Percentiles rank a stretch among this genome's conserved stretches.
Evolutionary conservation across 2,797 vertebrate species (phyloP).

Genomic region (Rhynchotus rufescens): DNA sequence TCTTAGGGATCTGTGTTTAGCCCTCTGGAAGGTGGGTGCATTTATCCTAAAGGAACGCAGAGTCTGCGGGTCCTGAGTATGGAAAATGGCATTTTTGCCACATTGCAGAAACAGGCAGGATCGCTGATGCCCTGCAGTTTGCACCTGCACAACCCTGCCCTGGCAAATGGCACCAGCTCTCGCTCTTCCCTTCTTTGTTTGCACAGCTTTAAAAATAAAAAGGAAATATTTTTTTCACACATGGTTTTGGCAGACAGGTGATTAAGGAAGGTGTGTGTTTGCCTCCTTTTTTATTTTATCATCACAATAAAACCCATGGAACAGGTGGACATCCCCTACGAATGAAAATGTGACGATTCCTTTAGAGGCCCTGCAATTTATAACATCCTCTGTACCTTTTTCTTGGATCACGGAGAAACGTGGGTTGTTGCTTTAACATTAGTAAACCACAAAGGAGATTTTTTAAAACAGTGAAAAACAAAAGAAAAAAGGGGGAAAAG

Average conservation of each 20-base stretch:
- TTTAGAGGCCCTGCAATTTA: conserved; percentile 46
- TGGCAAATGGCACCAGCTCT: neutral
- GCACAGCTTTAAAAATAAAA: neutral
- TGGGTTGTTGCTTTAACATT: neutral
- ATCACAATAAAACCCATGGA: neutral
- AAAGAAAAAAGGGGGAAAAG: too few species aligned
- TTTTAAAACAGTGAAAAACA: neutral
- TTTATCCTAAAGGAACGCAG: neutral
- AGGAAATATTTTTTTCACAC: neutral
- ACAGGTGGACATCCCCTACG: conserved; percentile 11
- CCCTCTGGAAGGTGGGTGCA: neutral
- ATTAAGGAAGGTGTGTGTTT: neutral
- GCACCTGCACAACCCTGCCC: neutral
- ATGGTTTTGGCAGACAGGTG: neutral
- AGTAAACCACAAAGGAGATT: neutral
- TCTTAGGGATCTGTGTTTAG: conserved; percentile 34
- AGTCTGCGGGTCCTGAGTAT: neutral
- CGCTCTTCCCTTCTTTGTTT: neutral
- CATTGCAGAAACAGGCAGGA: neutral
- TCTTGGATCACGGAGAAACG: conserved; percentile 28
- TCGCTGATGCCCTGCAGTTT: neutral
- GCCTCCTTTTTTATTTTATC: neutral
- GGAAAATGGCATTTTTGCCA: neutral
- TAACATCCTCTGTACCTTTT: neutral
- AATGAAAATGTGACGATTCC: conserved; percentile 33